Base-by-base conservation (phyloP, 2,888 invertebrate genomes). In the Melikaiella ostensackeni region DNA sequence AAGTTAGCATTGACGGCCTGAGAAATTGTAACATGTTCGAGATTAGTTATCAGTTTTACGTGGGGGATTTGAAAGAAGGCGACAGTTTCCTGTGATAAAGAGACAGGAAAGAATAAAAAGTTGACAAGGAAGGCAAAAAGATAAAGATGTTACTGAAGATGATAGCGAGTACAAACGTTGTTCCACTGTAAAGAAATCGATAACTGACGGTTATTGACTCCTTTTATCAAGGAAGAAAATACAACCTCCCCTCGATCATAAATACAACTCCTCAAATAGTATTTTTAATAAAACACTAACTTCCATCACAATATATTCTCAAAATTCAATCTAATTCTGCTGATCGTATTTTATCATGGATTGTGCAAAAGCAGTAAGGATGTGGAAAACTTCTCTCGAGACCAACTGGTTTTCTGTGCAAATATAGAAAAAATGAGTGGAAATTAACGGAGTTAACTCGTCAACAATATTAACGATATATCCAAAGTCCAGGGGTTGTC, bases 401-500 rank as follows among this genome's bases (percentile, higher is more conserved):
- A 46, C 24, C 5, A 70, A 70, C 70, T 70, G 38, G 77, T 77
- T 77, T 80, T 78, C 66, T 50, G 74, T 77, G 38, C 11, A 38
- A 66, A 62, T 57, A 63, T 66, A 70, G 42, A 42, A 42, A 74
- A 66, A 77, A 73, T 75, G 74, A 80, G 61, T 83, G 84, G 84
- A 84, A 84, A 83, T 82, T 80, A 81, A 81, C 80, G 63, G 78
- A 82, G 78, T 79, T 66, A 77, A 76, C 73, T 81, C 78, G 82
- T 80, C 79, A 80, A 79, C 79, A 80, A 79, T 80, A 80, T 75
- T 75, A 76, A 79, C 79, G 77, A 79, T 79, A 78, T 50, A 80
- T 78, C 79, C 82, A 83, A 83, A 84, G 84, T 84, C 82, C 82
- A 77, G 74, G 79, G 77, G 78, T 78, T 78, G 84, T 84, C 84